Conservation (phyloP, 2,113 vertebrate species). For the Sturnus vulgaris region DNA sequence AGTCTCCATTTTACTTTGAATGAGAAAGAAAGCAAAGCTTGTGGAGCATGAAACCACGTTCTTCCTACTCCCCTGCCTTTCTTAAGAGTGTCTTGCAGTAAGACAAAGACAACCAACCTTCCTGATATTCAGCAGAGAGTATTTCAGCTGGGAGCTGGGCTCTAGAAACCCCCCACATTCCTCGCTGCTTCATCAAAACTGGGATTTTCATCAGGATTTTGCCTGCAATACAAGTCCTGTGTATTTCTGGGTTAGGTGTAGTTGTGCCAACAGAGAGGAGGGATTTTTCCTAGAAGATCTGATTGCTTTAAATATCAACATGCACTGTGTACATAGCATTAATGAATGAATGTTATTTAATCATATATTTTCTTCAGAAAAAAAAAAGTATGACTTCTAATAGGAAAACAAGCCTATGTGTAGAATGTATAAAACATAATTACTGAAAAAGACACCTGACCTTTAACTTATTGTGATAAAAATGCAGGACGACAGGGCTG, state of each 20-base stretch:
- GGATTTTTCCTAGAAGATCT: neutral
- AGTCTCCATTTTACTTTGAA: neutral
- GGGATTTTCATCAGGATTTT: neutral
- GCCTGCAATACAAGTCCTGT: neutral
- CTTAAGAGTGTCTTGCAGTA: neutral
- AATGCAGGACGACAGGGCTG: neutral
- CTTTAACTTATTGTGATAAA: neutral
- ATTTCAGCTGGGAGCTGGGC: neutral
- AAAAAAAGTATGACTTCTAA: neutral
- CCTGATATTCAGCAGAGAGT: neutral
- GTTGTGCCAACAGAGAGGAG: neutral
- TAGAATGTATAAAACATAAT: neutral
- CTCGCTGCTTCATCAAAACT: neutral
- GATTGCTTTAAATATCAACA: neutral
- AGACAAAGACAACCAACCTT: neutral
- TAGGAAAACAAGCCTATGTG: neutral
- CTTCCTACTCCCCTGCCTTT: neutral
- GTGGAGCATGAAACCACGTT: neutral
- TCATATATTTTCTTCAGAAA: neutral
- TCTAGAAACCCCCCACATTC: neutral
- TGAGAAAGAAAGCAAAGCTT: neutral
- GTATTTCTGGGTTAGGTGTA: neutral
- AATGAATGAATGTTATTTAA: neutral
- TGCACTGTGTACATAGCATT: neutral
- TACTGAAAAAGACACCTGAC: neutral